phyloP scores from a whole-genome alignment of 2,113 vertebrate genomes.

The Zosterops pallidus region DNA sequence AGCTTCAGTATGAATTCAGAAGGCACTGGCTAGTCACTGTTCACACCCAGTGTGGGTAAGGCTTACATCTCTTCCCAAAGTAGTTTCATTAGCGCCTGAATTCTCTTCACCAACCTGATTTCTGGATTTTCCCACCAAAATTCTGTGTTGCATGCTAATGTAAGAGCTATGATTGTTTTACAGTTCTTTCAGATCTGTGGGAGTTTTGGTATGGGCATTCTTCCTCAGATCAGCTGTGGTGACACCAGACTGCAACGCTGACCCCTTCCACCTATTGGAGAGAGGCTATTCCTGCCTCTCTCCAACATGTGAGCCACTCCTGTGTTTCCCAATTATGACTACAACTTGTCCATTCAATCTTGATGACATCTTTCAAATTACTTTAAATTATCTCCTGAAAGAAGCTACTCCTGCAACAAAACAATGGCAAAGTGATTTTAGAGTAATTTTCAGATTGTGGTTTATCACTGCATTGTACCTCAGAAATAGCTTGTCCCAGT shows the following conservation, averaged over 20 bases:
- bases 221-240: background rate
- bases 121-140: background rate
- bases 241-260: background rate
- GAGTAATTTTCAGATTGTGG: background rate
- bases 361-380: background rate
- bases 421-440: background rate
- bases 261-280: background rate
- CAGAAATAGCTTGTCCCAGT: background rate
- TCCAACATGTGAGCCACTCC: fast-evolving
- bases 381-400: background rate
- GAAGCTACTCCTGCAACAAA: background rate
- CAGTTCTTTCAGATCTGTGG: background rate
- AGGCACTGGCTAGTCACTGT: background rate
- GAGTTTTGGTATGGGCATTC: background rate
- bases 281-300: background rate
- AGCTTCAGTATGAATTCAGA: background rate
- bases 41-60: fast-evolving
- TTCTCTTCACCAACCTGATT: background rate
- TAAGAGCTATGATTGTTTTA: background rate
- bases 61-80: background rate
- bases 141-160: fast-evolving
- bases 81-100: background rate
- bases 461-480: background rate
- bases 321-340: background rate
- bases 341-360: background rate